These are phyloP conservation scores for Drosophila melanocephala DNA, from an alignment of 2,888 invertebrate species.

Conservation along the genomic window DNA sequence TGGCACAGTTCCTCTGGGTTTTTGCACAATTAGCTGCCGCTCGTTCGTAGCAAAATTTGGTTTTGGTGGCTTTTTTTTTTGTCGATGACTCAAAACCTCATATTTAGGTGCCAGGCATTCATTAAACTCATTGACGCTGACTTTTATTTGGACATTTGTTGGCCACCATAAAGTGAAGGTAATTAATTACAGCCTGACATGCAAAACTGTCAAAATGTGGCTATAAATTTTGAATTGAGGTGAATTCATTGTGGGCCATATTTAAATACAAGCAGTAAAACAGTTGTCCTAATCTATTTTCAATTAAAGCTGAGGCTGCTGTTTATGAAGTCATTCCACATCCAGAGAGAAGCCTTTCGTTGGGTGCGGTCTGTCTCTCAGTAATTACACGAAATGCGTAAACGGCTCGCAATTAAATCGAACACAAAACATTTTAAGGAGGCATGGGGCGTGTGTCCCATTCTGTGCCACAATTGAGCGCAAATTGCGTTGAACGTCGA, in stretches of 20 bases:
- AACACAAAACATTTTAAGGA: constrained; percentile 21
- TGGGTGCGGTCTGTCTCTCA: constrained; percentile 27
- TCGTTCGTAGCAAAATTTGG: constrained; percentile 47
- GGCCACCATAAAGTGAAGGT: constrained; percentile 46
- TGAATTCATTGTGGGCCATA: constrained; percentile 20
- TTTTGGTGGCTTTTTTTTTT: constrained; percentile 1
- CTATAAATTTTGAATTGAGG: constrained; percentile 53
- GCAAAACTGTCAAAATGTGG: constrained; percentile 66
- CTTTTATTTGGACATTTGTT: constrained; percentile 73
- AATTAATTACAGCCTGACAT: constrained; percentile 74
- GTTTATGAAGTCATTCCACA: constrained; percentile 62
- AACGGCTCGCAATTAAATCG: constrained; percentile 53
- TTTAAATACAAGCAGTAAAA: constrained; percentile 35
- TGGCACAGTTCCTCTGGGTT: constrained; percentile 52
- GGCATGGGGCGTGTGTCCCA: not conserved
- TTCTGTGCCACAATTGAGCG: constrained; percentile 15
- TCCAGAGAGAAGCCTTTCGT: constrained; percentile 45
- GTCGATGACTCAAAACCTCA: constrained; percentile 49
- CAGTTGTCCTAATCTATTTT: constrained; percentile 49
- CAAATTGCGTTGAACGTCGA: constrained; percentile 15
- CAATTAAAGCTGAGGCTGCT: constrained; percentile 52
- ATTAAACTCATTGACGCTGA: constrained; percentile 60
- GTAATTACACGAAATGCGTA: constrained; percentile 60
- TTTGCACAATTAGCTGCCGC: constrained; percentile 70
- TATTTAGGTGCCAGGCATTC: constrained; percentile 38